These are phyloP conservation scores for Centropyge bicolor DNA, from an alignment of 2,797 vertebrate species.

Conservation along the genomic window DNA sequence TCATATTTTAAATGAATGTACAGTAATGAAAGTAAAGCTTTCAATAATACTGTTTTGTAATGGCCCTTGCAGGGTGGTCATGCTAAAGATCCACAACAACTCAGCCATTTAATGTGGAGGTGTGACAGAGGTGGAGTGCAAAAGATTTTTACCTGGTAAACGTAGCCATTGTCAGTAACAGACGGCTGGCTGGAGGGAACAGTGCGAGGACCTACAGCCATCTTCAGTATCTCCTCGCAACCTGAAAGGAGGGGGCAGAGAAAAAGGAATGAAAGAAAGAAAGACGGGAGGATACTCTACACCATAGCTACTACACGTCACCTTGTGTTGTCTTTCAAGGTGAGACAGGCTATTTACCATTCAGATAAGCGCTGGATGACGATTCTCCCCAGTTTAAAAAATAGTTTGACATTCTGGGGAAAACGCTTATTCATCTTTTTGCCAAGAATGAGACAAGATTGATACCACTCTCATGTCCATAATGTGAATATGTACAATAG, in stretches of 20 bases:
- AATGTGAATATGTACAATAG: no score
- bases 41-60: neutral
- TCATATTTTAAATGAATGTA: neutral
- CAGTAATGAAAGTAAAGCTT: neutral
- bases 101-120: neutral
- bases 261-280: neutral
- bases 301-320: neutral
- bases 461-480: no score
- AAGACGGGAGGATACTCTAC: no score
- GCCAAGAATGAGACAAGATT: no score
- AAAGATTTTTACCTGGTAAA: constrained; percentile 86
- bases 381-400: neutral
- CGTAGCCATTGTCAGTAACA: constrained; percentile 88
- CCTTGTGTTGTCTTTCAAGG: neutral
- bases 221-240: constrained; percentile 92
- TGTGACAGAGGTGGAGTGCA: neutral
- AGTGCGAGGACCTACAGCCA: constrained; percentile 84
- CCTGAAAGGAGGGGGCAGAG: constrained; percentile 76
- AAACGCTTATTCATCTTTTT: no score
- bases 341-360: neutral
- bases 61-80: neutral
- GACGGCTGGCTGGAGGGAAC: constrained; percentile 73
- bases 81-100: neutral
- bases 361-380: neutral
- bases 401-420: neutral